Evolutionary conservation across 64 coral and sea anemone species (phyloP), one percentile per base, ranked within the genome.

Genomic region (Astreopora myriophthalma): DNA sequence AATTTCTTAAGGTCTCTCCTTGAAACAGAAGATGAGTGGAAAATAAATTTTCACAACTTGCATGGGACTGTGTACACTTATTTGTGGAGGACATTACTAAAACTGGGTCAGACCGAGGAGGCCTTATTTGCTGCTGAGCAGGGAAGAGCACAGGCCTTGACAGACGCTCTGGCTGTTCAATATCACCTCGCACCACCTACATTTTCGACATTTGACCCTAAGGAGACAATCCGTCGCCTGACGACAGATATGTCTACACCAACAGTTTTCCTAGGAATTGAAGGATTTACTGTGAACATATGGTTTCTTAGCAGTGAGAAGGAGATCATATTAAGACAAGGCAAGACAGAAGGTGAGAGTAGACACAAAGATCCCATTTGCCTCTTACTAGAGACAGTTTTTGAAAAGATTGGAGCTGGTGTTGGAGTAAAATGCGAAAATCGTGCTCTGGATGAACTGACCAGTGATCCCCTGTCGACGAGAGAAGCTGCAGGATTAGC

Each of bases 81-180:
- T 20, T 51, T 89, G 17, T 31, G 33, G 11, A 39, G 20, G 28
- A 5, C 55, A 1, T 38, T 89, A 1, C 1, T 89, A 0, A 9
- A 2, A 16, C 29, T 60, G 22, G 3, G 14, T 12, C 63, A 76
- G 9, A 17, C n/a, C 12, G 19, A 63, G 2, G 40, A 89, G 62
- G 86, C 86, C 6, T 62, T 89, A 31, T 36, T 31, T 20, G 58
- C 25, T 89, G 86, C 70, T 38, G 86, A 89, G 8, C 35, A 75
- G 6, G 86, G 86, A 89, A 31, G 86, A 30, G 73, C 87, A 33
- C 60, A 77, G 46, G 87, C 87, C 1, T 78, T 89, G 28, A 27
- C 33, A 1, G 73, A 89, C 12, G 20, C 35, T n/a, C 60, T 89
- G 29, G 17, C 30, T 11, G 33, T 17, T 25, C 38, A 12, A 49